phyloP scores from a whole-genome alignment of 2,113 vertebrate species.

The Paracanthobrama guichenoti region DNA sequence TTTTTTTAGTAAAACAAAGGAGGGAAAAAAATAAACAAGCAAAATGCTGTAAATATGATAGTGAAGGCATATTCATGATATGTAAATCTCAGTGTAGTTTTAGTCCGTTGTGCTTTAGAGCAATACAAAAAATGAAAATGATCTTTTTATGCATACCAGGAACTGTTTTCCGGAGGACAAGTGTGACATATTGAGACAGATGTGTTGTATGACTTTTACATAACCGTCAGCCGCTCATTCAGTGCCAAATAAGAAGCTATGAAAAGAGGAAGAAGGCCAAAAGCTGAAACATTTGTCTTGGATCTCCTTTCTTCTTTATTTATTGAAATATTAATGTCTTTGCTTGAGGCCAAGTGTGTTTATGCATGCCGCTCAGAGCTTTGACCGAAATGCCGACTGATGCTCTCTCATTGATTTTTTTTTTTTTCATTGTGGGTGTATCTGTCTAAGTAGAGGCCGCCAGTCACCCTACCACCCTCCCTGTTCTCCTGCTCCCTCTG shows the following conservation, averaged over 20 bases:
- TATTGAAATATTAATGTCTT: slow-evolving; percentile 69
- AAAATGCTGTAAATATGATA: slow-evolving; percentile 68
- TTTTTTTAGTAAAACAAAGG: slow-evolving; percentile 67
- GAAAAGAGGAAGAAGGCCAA: slow-evolving; percentile 52
- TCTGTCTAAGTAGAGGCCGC: slow-evolving; percentile 55
- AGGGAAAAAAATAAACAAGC: slow-evolving; percentile 73
- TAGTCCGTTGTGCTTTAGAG: slow-evolving; percentile 44
- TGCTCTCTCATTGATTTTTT: slow-evolving; percentile 53
- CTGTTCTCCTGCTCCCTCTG: slow-evolving; percentile 29
- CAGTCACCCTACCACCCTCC: slow-evolving; percentile 18
- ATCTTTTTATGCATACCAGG: slow-evolving; percentile 35
- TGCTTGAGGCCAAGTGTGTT: slow-evolving; percentile 66
- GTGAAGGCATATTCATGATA: slow-evolving; percentile 59
- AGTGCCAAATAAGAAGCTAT: slow-evolving; percentile 43
- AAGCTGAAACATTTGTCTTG: slow-evolving; percentile 61
- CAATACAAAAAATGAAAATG: slow-evolving; percentile 49
- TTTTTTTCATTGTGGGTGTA: slow-evolving; percentile 50
- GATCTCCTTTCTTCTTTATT: slow-evolving; percentile 65
- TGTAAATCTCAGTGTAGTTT: slow-evolving; percentile 67
- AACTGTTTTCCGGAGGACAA: slow-evolving; percentile 48
- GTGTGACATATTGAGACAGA: slow-evolving; percentile 51
- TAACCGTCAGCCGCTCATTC: slow-evolving; percentile 44
- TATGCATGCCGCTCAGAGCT: slow-evolving; percentile 57
- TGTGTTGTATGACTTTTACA: slow-evolving; percentile 51
- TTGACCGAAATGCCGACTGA: slow-evolving; percentile 51